A percentile compares a stretch with the other conserved stretches of the same genome.
Conservation (phyloP, 2,797 vertebrate species). For the Helarctos malayanus region DNA sequence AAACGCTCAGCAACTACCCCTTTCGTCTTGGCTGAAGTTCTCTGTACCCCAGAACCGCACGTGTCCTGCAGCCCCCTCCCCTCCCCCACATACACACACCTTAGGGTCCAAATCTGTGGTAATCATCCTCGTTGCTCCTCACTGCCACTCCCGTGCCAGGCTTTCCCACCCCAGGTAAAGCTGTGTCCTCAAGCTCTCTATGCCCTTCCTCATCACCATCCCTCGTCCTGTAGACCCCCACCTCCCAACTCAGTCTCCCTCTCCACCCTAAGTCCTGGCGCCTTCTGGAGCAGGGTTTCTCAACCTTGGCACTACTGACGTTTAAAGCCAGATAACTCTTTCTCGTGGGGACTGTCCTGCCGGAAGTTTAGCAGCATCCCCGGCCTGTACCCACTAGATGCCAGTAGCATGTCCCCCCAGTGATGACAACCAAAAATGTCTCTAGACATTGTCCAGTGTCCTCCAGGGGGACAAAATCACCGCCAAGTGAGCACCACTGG, state of each 20-base stretch:
- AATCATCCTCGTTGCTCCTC: neutral
- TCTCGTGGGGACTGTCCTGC: fast-evolving
- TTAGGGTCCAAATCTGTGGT: neutral
- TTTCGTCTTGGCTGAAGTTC: neutral
- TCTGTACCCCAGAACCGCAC: neutral
- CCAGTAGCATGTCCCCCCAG: neutral
- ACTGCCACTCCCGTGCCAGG: neutral
- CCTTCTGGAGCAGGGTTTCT: neutral
- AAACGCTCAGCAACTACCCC: neutral
- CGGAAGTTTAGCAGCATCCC: neutral
- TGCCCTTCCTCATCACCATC: neutral
- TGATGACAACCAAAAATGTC: neutral
- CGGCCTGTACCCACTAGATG: neutral
- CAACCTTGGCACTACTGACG: neutral
- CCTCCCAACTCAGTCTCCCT: neutral
- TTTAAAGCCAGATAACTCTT: neutral
- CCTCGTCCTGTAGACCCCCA: neutral
- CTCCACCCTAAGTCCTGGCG: neutral
- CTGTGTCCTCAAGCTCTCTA: neutral
- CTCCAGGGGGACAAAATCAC: neutral
- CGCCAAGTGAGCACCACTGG: neutral
- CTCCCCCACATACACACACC: fast-evolving
- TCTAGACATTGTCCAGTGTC: neutral
- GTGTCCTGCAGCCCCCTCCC: neutral
- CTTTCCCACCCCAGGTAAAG: neutral